phyloP scores from a whole-genome alignment of 2,797 vertebrate genomes.

The Ficedula albicollis region DNA sequence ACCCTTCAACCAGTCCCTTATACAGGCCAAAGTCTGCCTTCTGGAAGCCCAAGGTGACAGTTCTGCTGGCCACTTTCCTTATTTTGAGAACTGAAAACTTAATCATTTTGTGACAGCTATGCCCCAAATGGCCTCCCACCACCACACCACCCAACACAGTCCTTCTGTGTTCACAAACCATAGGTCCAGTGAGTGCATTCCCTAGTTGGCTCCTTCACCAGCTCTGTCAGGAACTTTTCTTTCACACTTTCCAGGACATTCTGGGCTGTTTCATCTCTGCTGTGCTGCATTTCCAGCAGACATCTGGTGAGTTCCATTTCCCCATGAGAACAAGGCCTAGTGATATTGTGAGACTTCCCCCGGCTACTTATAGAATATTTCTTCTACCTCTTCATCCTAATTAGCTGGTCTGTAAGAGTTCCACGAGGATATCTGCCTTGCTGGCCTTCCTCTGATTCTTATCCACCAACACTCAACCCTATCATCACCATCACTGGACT shows the following conservation, averaged over 20 bases:
- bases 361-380: background rate
- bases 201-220: background rate
- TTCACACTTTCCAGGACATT: background rate
- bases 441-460: background rate
- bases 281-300: background rate
- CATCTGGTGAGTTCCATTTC: background rate
- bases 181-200: fast-evolving
- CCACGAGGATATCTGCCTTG: background rate
- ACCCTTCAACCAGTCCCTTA: background rate
- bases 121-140: background rate
- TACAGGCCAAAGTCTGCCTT: background rate
- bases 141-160: background rate
- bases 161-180: background rate
- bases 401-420: background rate
- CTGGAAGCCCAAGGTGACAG: background rate
- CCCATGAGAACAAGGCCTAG: background rate
- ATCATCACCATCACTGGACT: background rate
- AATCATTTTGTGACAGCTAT: background rate
- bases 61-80: background rate
- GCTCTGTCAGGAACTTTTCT: background rate
- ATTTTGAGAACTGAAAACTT: background rate
- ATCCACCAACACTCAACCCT: background rate
- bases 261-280: background rate
- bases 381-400: background rate
- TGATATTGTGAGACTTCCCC: fast-evolving